Evolutionary conservation across 1,140 invertebrate genomes (phyloP).

Genomic region (Glossosoma conforme): DNA sequence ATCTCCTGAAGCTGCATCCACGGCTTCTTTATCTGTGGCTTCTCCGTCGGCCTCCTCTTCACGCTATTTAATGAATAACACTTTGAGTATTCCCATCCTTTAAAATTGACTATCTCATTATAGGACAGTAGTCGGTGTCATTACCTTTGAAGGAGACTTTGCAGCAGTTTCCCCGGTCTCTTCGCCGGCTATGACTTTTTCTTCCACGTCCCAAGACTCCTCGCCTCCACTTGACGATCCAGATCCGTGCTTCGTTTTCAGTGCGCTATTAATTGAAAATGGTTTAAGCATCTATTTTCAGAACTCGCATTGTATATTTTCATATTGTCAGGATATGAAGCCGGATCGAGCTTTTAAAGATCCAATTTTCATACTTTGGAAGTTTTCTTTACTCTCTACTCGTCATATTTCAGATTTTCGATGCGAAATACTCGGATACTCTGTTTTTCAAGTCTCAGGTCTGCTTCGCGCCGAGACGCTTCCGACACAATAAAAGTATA

Average conservation of each 20-base stretch:
- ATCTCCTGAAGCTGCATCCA: constrained; percentile 46
- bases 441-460: neutral
- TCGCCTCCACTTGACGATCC: constrained; percentile 45
- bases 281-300: too few relatives aligned
- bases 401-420: neutral
- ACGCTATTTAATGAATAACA: constrained; percentile 1
- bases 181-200: constrained; percentile 38
- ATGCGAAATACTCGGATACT: neutral
- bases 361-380: constrained; percentile 9
- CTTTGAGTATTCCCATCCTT: too few relatives aligned
- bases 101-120: neutral
- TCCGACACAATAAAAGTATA: neutral
- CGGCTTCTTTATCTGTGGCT: constrained; percentile 45
- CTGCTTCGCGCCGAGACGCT: too few relatives aligned
- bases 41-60: constrained; percentile 42
- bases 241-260: constrained; percentile 43
- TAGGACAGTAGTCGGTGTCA: neutral
- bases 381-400: neutral
- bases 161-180: constrained; percentile 43
- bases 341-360: neutral
- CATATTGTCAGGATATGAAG: constrained; percentile 2
- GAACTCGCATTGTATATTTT: neutral
- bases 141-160: constrained; percentile 30
- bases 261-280: constrained; percentile 36
- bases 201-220: constrained; percentile 46